Base-by-base conservation (phyloP, 2,888 invertebrate species). In the Cheilosia urbana region DNA sequence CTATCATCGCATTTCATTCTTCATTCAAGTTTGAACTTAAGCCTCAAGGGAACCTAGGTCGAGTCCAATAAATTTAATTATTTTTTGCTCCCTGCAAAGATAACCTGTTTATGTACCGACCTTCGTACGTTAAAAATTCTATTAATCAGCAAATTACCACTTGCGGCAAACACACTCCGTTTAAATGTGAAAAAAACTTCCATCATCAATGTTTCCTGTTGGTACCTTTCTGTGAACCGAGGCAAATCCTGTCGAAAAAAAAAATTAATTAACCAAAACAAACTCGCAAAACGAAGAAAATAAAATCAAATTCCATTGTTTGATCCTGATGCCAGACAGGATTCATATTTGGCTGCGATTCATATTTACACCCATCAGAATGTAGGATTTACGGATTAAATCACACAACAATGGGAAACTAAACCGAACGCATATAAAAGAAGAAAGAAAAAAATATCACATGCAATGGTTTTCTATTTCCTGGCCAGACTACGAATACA, bases 401-500 rank as follows among this genome's bases (percentile, higher is more conserved):
- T 62, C 37, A 3, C 47, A 17, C 24, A 37, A 57, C 55, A n/a
- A 51, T 17, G 34, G 19, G 2, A 13, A 40, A 60, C n/a, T 47
- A 55, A 42, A 49, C 42, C 13, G 21, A 65, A 65, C 9, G n/a
- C 34, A 6, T 11, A 6, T 11, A 55, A 19, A 34, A 13, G 17
- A 30, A 13, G 45, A 27, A 34, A n/a, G 19, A 47, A 24, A 27
- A 66, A 60, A 71, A 30, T 6, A 6, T 53, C 45, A n/a, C 63
- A 45, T 69, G 34, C 51, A 80, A 80, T 75, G 69, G 69, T 47
- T 80, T 84, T 80, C 80, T 69, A 84, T 84, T 80, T 80, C 84
- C 79, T 75, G 75, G 58, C 37, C 69, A 84, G 65, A 69, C 68
- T 58, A 69, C 40, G 27, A 57, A 73, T 68, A 47, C 47, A 9